Evolutionary conservation across 2,113 vertebrate genomes (phyloP).

Genomic region (Aphelocoma coerulescens): DNA sequence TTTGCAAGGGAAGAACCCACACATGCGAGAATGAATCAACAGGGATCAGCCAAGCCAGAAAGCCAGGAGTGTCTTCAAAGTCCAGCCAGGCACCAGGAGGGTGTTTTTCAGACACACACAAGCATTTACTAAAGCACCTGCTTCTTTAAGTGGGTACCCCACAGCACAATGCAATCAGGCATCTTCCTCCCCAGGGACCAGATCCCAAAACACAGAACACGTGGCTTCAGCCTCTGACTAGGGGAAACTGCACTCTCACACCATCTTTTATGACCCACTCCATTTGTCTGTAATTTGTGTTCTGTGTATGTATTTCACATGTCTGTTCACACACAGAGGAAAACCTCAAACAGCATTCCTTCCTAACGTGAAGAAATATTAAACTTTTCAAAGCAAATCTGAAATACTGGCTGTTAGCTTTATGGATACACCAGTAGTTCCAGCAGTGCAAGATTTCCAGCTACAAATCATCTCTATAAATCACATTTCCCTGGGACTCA

Average conservation of each 20-base stretch:
- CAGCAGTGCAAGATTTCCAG: neutral
- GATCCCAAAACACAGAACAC: neutral
- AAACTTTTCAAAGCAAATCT: neutral
- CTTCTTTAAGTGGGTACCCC: neutral
- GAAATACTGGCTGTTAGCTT: neutral
- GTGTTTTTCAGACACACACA: neutral
- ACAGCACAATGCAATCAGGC: neutral
- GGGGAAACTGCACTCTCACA: neutral
- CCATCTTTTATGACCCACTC: neutral
- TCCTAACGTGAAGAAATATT: neutral
- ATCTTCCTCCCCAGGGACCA: neutral
- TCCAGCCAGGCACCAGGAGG: neutral
- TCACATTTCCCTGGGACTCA: neutral
- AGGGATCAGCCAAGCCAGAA: neutral
- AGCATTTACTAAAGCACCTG: neutral
- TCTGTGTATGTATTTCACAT: neutral
- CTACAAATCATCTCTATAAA: neutral
- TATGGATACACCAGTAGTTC: neutral
- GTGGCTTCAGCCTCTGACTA: accelerated
- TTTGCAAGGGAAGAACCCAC: neutral
- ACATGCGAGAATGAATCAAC: neutral
- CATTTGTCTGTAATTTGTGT: neutral
- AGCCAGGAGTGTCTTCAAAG: neutral
- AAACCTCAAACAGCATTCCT: neutral
- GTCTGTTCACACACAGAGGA: neutral